A percentile compares a stretch with the other conserved stretches of the same genome.
Conservation (phyloP, 2,888 invertebrate genomes). For the Drosophila dives region DNA sequence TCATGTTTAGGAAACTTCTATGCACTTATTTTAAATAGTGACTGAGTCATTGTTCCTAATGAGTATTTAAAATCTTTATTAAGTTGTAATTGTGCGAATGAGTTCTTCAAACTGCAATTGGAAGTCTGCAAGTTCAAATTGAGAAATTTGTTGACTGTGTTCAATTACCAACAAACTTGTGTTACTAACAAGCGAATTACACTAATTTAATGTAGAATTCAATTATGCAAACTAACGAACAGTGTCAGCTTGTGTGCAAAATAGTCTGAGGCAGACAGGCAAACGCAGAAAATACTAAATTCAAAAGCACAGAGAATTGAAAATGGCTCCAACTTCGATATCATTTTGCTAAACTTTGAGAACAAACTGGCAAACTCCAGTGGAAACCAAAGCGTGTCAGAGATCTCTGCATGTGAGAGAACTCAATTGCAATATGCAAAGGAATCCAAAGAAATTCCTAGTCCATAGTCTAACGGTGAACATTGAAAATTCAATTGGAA, state of each 20-base stretch:
- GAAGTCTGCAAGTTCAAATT: constrained; percentile 19
- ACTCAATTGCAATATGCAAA: constrained; percentile 41
- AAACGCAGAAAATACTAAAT: constrained; percentile 1
- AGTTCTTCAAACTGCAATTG: neutral
- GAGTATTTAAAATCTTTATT: constrained; percentile 7
- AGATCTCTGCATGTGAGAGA: constrained; percentile 32
- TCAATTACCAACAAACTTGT: constrained; percentile 37
- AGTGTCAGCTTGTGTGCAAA: neutral
- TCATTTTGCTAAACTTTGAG: constrained; percentile 47
- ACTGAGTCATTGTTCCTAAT: neutral
- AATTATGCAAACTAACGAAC: constrained; percentile 61
- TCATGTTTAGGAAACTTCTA: neutral
- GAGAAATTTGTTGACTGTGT: constrained; percentile 25
- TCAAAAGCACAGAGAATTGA: constrained; percentile 9
- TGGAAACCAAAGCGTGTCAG: constrained; percentile 4
- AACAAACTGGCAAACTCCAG: constrained; percentile 37
- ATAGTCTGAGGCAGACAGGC: constrained; percentile 33
- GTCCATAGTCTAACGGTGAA: constrained; percentile 38
- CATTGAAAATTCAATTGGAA: constrained; percentile 65
- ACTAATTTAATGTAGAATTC: constrained; percentile 55
- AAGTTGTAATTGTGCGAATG: neutral
- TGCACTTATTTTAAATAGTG: neutral
- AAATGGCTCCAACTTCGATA: constrained; percentile 44
- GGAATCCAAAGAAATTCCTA: constrained; percentile 1
- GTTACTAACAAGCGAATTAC: constrained; percentile 15